Base-by-base conservation (phyloP, 2,888 invertebrate genomes). In the Hyalella azteca region DNA sequence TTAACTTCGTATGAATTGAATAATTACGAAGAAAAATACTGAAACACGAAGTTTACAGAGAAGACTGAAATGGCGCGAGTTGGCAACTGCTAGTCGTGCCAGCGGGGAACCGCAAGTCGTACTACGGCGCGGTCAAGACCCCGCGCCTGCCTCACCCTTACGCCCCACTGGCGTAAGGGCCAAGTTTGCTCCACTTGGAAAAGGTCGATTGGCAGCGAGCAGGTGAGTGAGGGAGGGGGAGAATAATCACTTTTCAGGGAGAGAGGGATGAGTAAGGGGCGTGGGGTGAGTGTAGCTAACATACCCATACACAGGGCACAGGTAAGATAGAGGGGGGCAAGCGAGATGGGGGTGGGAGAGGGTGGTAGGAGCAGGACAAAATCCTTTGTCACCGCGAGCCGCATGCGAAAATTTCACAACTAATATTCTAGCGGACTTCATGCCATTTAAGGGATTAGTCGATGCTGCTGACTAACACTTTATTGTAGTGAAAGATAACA, bases 221-320 rank as follows among this genome's bases (percentile, higher is more conserved):
- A 66, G 66, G 66, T 54, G 54, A 66, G 66, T 32, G 19, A 66
- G 60, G 66, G 13, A 22, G 54, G 66, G 60, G 36, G 73, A 40
- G 19, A 45, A 13, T 29, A 15, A 29, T 41, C 60, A 29, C 66
- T 54, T 22, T 22, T 7, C 29, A 54, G 13, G 39, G 13, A 36
- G 15, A 19, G 39, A 19, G n/a, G 36, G 73, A 40, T 19, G 3
- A 40, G 26, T 26, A 13, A 50, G 40, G 1, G 78, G 48, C 1
- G 60, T 0, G 3, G 66, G 78, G 78, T 29, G 45, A 0, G 5
- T 32, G 59, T 32, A 32, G 59, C 19, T 15, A 59, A 59, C 66
- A 66, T 66, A 66, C 66, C 66, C 66, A 66, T 66, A 29, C 66
- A 66, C 66, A 66, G 36, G 66, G 66, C 39, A 75, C 45, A 29